phyloP scores from a whole-genome alignment of 2,113 vertebrate genomes.

The Anhinga rufa region DNA sequence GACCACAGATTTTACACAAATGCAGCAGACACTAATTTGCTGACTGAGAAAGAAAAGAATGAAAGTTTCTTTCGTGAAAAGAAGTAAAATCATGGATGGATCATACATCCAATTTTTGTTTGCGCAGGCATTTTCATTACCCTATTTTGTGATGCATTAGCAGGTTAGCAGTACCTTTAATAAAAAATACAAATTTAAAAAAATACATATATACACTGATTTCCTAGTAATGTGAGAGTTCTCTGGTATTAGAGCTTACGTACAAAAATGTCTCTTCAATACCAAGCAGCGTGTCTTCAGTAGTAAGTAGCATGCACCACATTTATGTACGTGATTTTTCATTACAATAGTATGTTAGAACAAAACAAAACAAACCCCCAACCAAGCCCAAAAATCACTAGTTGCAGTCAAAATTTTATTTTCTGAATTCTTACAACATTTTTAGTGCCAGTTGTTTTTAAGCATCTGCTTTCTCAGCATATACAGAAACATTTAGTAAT shows the following conservation, averaged over 20 bases:
- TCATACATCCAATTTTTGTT: background rate
- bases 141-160: background rate
- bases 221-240: background rate
- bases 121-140: background rate
- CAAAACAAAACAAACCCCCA: background rate
- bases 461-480: background rate
- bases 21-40: background rate
- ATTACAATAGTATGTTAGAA: background rate
- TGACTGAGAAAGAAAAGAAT: background rate
- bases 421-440: background rate
- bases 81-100: background rate
- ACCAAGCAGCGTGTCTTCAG: background rate
- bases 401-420: background rate
- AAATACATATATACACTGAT: background rate
- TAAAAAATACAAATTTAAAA: background rate
- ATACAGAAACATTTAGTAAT: background rate
- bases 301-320: background rate
- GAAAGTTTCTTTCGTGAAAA: background rate
- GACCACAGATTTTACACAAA: background rate
- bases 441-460: background rate
- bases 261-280: background rate
- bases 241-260: background rate
- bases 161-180: background rate
- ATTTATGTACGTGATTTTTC: background rate
- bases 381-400: background rate